Conservation (phyloP, 2,797 vertebrate species). For the Sternarchorhynchus goeldii region DNA sequence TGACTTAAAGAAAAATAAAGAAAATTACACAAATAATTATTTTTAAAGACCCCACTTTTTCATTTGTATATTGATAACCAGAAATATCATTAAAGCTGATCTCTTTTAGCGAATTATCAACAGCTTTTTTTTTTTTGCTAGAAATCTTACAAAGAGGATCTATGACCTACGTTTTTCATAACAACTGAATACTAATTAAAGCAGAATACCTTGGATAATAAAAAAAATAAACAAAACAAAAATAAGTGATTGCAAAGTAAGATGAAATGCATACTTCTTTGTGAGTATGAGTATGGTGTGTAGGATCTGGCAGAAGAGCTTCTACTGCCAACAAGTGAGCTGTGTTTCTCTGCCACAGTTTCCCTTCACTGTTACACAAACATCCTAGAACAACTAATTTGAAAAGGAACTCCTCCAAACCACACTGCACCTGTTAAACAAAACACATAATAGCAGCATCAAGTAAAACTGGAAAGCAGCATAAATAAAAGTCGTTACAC, state of each 20-base stretch:
- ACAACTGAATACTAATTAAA: no score
- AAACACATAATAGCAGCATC: constrained; percentile 4
- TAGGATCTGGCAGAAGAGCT: constrained; percentile 60
- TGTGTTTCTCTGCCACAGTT: constrained; percentile 75
- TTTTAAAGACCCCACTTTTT: neutral
- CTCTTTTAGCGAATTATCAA: neutral
- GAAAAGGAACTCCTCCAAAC: constrained; percentile 77
- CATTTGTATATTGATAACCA: neutral
- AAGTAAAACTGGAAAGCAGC: constrained; percentile 1
- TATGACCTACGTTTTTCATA: no score
- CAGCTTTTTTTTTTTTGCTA: neutral
- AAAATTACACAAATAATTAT: constrained; percentile 9
- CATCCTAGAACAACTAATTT: constrained; percentile 73
- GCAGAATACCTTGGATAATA: neutral
- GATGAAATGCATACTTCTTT: constrained; percentile 64
- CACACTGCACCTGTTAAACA: constrained; percentile 68
- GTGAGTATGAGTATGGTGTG: constrained; percentile 44
- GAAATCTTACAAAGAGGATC: no score
- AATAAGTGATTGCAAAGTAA: neutral
- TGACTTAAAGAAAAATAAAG: constrained; percentile 57
- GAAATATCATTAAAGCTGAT: neutral
- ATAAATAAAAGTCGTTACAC: neutral
- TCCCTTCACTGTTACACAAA: constrained; percentile 72
- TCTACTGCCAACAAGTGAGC: constrained; percentile 74
- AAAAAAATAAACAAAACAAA: neutral